These are phyloP conservation scores for Ophion ventricosus DNA, from an alignment of 2,888 invertebrate genomes.

Conservation along the genomic window DNA sequence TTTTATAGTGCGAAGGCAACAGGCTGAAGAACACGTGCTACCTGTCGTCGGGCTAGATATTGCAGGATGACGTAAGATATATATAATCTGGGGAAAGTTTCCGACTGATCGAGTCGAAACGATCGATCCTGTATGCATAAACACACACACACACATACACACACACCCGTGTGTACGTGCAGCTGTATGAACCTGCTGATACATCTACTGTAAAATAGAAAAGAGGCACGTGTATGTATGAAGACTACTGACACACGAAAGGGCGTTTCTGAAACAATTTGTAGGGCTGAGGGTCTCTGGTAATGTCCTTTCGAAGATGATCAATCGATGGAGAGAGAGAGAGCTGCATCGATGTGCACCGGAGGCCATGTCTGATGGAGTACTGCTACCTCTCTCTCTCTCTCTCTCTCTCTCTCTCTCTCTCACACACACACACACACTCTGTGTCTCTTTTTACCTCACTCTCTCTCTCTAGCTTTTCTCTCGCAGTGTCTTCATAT, in stretches of 20 bases:
- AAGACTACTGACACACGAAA: not conserved
- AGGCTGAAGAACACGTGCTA: slow-evolving; percentile 63
- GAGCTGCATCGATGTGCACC: slow-evolving; percentile 56
- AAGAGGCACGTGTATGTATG: slow-evolving; percentile 7
- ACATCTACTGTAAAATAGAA: slow-evolving; percentile 5
- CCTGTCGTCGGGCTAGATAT: slow-evolving; percentile 17
- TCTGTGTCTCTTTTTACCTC: not conserved
- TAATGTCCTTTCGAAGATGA: slow-evolving; percentile 6
- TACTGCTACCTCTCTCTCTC: not conserved
- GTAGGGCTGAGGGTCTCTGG: not conserved
- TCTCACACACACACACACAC: not conserved
- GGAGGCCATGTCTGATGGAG: slow-evolving; percentile 49
- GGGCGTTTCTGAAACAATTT: not conserved
- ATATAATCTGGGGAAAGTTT: slow-evolving; percentile 58
- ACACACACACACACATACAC: slow-evolving; percentile 7
- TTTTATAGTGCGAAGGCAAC: slow-evolving; percentile 50
- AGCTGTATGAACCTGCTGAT: not conserved
- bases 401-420: not conserved
- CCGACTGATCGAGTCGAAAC: slow-evolving; percentile 57
- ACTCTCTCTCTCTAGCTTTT: not conserved
- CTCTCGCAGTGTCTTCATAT: slow-evolving; percentile 51
- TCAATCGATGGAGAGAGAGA: slow-evolving; percentile 20
- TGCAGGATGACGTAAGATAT: slow-evolving; percentile 57
- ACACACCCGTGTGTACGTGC: not conserved
- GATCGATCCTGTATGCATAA: slow-evolving; percentile 49